A percentile compares a stretch with the other conserved stretches of the same genome.
Conservation (phyloP, 2,888 invertebrate species). For the Polia nebulosa region DNA sequence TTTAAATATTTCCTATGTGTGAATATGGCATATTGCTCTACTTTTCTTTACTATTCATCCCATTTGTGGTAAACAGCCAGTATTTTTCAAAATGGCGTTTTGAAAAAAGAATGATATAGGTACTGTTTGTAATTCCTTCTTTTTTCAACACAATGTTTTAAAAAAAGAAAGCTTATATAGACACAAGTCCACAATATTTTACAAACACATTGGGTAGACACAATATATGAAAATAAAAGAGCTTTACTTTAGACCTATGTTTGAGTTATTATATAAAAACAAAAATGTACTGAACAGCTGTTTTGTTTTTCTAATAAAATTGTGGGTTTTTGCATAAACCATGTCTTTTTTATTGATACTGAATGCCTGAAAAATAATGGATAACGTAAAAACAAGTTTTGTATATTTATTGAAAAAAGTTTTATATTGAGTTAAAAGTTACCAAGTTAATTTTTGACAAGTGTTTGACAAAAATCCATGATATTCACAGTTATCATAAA, state of each 20-base stretch:
- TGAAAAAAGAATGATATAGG: not conserved
- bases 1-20: constrained; percentile 51
- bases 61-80: not conserved
- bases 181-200: not conserved
- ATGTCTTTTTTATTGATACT: too few species aligned
- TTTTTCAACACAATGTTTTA: not conserved
- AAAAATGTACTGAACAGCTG: not conserved
- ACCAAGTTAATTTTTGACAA: not conserved
- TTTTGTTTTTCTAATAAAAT: too few species aligned
- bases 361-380: not conserved
- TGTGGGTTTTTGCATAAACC: too few species aligned
- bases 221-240: too few species aligned
- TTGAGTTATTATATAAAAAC: too few species aligned
- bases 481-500: not conserved
- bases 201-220: not conserved
- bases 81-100: not conserved
- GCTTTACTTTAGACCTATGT: too few species aligned
- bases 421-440: too few species aligned
- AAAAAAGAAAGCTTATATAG: not conserved
- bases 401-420: not conserved
- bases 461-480: not conserved
- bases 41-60: constrained; percentile 1
- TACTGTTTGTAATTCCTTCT: not conserved
- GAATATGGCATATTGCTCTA: constrained; percentile 8
- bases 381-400: not conserved